phyloP scores from a whole-genome alignment of 1,140 invertebrate species.

The Magallana gigas region DNA sequence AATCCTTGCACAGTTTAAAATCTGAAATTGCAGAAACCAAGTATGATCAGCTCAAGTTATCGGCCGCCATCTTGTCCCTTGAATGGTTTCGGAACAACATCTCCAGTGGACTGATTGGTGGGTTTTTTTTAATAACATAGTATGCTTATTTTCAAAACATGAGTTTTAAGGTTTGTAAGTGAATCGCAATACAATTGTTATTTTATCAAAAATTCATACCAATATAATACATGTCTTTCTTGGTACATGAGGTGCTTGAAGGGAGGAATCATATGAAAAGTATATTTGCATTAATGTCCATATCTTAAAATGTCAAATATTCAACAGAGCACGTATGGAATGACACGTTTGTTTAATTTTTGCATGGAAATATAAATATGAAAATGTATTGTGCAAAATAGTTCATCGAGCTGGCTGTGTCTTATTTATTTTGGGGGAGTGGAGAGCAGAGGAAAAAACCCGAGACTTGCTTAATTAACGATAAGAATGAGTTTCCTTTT shows the following conservation, averaged over 20 bases:
- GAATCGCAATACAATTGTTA: neutral
- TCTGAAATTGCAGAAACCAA: neutral
- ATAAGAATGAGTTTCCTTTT: no score
- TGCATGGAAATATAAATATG: no score
- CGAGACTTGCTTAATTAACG: no score
- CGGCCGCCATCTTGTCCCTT: neutral
- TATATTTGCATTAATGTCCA: neutral
- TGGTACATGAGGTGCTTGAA: neutral
- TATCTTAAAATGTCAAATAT: neutral
- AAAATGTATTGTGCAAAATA: no score
- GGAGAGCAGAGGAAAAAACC: no score
- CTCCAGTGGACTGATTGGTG: neutral
- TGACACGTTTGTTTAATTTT: no score
- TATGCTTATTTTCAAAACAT: neutral
- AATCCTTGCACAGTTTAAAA: neutral
- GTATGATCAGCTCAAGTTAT: neutral
- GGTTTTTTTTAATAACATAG: neutral
- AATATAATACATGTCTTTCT: neutral
- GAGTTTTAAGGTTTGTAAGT: neutral
- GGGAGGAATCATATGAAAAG: neutral
- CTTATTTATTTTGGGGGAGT: no score
- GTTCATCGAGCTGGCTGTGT: no score
- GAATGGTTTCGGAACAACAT: slow-evolving; percentile 33
- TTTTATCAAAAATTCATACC: neutral
- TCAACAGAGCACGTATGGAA: no score